phyloP scores from a whole-genome alignment of 1,140 invertebrate species.

The Cecropterus lyciades region DNA sequence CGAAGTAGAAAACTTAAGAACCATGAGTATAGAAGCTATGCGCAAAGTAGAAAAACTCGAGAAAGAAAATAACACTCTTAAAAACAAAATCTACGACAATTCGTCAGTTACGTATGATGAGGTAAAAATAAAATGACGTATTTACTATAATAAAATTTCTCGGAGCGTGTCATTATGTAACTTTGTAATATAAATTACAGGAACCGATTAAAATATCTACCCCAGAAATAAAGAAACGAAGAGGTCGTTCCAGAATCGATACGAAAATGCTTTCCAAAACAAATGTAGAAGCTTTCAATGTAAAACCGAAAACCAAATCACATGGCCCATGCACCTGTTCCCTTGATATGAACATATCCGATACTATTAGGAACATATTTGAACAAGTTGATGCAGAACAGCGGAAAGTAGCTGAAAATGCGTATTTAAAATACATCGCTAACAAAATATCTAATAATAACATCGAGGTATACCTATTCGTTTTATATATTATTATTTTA shows the following conservation, averaged over 20 bases:
- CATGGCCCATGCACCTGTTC: slow-evolving; percentile 73
- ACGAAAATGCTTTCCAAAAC: slow-evolving; percentile 67
- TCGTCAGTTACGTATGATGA: slow-evolving; percentile 35
- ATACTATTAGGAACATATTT: slow-evolving; percentile 75
- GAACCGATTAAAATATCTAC: slow-evolving; percentile 51
- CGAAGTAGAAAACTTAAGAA: slow-evolving; percentile 74
- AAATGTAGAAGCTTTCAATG: slow-evolving; percentile 63
- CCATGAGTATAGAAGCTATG: slow-evolving; percentile 75
- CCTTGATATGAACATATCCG: slow-evolving; percentile 66
- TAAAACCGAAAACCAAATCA: slow-evolving; percentile 55
- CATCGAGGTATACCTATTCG: slow-evolving; percentile 53
- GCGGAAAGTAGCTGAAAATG: slow-evolving; percentile 64
- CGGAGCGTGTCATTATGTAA: not conserved
- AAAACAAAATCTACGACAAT: slow-evolving; percentile 47
- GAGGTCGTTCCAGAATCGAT: slow-evolving; percentile 46
- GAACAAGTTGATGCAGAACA: slow-evolving; percentile 74
- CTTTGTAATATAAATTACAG: slow-evolving; percentile 37
- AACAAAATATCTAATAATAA: slow-evolving; percentile 64
- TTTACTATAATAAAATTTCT: no score
- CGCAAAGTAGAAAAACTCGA: slow-evolving; percentile 68
- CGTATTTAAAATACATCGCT: slow-evolving; percentile 70
- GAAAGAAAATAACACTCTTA: slow-evolving; percentile 60
- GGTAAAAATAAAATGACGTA: no score
- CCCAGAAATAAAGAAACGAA: slow-evolving; percentile 51
- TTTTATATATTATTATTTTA: no score